Evolutionary conservation across 2,797 vertebrate species (phyloP), one percentile per base, ranked within the genome.

Genomic region (Pantherophis vulpinus): DNA sequence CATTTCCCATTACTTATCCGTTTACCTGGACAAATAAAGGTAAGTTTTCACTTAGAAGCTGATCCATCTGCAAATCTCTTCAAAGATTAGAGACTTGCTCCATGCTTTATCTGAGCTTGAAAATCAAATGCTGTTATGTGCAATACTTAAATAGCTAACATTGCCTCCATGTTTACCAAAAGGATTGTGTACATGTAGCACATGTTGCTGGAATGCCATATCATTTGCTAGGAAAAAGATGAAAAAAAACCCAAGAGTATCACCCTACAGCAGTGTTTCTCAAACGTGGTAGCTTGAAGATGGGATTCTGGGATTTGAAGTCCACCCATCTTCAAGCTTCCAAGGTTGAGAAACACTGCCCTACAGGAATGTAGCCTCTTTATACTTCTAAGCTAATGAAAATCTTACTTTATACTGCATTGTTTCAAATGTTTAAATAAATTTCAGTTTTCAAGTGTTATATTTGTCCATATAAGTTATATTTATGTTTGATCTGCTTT

Each of bases 21-120:
- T 27, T 92, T 32, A 88, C 14, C 29, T 95, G 11, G 93, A 86
- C 20, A 96, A 96, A 95, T 61, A 94, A 1, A 93, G 94, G 86
- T 94, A 37, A 94, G 70, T 94, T 18, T 89, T 91, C 25, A 2
- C 92, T 93, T 90, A 95, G 58, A 37, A 95, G 90, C 90, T 58
- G 55, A 83, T 88, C 93, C 37, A 94, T 54, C 0, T 0, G 23
- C 2, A 58, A 92, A 92, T 92, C 91, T 91, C 86, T 91, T 92
- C 79, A 91, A 88, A 94, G 66, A 91, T 92, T 94, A 92, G 86
- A 88, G 86, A 83, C 89, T 56, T 58, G 51, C 91, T 83, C 51
- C 86, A 63, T 91, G 66, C 59, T 88, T 90, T 93, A 42, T 91
- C 20, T 94, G 2, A 42, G 93, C 27, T 93, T 95, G 93, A 91